These are phyloP conservation scores for Phrixothrix hirtus DNA, from an alignment of 2,888 invertebrate genomes.

Conservation along the genomic window DNA sequence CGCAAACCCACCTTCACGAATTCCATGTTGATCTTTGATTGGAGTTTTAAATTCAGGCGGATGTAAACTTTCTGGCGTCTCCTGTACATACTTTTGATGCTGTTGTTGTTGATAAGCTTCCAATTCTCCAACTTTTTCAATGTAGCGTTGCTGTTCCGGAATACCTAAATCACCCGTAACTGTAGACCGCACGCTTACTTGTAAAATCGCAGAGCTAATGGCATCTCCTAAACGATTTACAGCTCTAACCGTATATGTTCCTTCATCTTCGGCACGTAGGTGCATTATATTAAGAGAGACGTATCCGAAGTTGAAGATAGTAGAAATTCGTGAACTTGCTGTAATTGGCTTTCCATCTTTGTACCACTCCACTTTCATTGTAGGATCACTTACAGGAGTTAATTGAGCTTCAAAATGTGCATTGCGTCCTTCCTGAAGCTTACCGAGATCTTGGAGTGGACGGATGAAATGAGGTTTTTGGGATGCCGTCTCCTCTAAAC, in stretches of 20 bases:
- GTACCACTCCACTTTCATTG: conserved; percentile 94
- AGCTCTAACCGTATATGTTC: conserved; percentile 90
- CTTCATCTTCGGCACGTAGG: conserved; percentile 97
- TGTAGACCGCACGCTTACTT: conserved; percentile 76
- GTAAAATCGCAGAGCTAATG: conserved; percentile 77
- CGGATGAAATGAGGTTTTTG: conserved; percentile 88
- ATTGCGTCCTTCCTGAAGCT: conserved; percentile 86
- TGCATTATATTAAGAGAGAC: conserved; percentile 98
- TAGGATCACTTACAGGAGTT: conserved; percentile 89
- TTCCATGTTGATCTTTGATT: conserved; percentile 82
- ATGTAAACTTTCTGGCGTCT: conserved; percentile 76
- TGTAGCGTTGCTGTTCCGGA: conserved; percentile 86
- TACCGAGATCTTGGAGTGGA: conserved; percentile 82
- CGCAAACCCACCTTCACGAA: conserved; percentile 91
- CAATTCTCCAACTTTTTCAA: conserved; percentile 88
- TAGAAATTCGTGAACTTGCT: conserved; percentile 95
- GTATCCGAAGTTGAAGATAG: conserved; percentile 98
- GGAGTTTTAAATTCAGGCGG: conserved; percentile 88
- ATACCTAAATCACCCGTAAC: conserved; percentile 82
- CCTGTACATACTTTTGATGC: conserved; percentile 78
- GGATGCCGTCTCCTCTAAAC: conserved; percentile 77
- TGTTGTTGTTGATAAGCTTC: conserved; percentile 86
- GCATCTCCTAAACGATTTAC: conserved; percentile 90
- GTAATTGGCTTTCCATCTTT: conserved; percentile 93
- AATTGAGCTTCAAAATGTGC: conserved; percentile 93